These are phyloP conservation scores for Tholera decimalis DNA, from an alignment of 2,888 invertebrate genomes.

Conservation along the genomic window DNA sequence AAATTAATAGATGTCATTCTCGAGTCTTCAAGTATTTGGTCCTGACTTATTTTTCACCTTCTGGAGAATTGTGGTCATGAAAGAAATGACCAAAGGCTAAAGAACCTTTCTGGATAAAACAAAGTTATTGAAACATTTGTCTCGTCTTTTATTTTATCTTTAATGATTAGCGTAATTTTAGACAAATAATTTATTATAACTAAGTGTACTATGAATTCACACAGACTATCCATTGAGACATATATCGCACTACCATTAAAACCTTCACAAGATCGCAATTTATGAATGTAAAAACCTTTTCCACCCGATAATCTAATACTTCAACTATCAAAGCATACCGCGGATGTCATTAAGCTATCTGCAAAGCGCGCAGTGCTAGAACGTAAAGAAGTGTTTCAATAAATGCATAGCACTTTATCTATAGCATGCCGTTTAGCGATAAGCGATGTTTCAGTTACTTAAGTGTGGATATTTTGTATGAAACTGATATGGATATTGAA, in stretches of 20 bases:
- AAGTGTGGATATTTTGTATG: constrained; percentile 31
- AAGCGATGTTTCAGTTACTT: constrained; percentile 45
- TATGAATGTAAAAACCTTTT: constrained; percentile 18
- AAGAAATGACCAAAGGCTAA: too few relatives aligned
- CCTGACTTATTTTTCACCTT: too few relatives aligned
- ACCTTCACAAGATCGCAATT: constrained; percentile 13
- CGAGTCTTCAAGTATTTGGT: too few relatives aligned
- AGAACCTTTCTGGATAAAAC: too few relatives aligned
- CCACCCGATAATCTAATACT: constrained; percentile 15
- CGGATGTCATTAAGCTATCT: constrained; percentile 47
- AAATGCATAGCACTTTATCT: constrained; percentile 52
- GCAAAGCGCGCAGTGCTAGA: constrained; percentile 22
- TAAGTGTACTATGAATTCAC: too few relatives aligned
- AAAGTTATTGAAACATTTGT: too few relatives aligned
- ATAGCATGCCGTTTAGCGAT: constrained; percentile 42
- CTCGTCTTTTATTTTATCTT: too few relatives aligned
- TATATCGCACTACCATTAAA: neutral
- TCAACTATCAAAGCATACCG: constrained; percentile 37
- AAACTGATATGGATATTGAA: constrained; percentile 27
- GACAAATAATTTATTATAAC: too few relatives aligned
- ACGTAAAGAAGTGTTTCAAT: constrained; percentile 54
- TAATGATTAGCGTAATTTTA: too few relatives aligned
- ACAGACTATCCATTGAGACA: too few relatives aligned
- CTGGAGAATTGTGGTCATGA: too few relatives aligned
- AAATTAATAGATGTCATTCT: too few relatives aligned